These are phyloP conservation scores for Ophiothrix spiculata DNA, from an alignment of 35 echinoderm and acorn worm species.

Conservation along the genomic window DNA sequence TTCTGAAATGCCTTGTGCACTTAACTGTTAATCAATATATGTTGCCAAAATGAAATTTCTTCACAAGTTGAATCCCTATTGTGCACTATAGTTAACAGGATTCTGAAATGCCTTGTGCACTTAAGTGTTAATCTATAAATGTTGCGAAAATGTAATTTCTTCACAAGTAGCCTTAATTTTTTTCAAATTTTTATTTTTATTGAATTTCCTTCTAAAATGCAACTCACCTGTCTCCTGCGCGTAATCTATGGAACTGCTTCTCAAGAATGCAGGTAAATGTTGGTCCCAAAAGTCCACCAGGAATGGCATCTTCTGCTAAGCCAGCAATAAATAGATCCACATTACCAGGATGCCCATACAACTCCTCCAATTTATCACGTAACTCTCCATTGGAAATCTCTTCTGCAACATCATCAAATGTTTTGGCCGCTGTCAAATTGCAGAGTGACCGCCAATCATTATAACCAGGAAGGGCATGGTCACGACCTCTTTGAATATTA, in stretches of 20 bases:
- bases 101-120: too few relatives aligned
- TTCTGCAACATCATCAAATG: conserved; percentile 71
- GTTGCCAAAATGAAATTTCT: too few relatives aligned
- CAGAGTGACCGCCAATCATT: conserved; percentile 84
- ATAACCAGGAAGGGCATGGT: conserved; percentile 88
- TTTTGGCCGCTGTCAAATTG: conserved; percentile 69
- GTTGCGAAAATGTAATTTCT: too few relatives aligned
- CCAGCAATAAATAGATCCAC: conserved; percentile 93
- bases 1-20: too few relatives aligned
- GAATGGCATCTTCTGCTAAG: conserved; percentile 71
- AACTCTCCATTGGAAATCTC: conserved; percentile 64
- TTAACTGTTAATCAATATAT: too few relatives aligned
- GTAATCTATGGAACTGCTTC: conserved; percentile 64
- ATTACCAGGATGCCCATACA: conserved; percentile 92
- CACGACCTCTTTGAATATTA: conserved; percentile 87
- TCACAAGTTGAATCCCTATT: too few relatives aligned
- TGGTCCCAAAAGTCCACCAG: conserved; percentile 80
- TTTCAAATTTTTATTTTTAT: too few relatives aligned
- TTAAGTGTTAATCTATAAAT: too few relatives aligned
- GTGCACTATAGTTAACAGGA: too few relatives aligned
- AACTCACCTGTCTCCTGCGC: conserved; percentile 92
- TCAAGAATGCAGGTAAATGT: conserved; percentile 83
- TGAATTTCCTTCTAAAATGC: too few relatives aligned
- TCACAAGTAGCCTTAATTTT: too few relatives aligned
- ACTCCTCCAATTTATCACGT: conserved; percentile 58